phyloP scores from a whole-genome alignment of 2,113 vertebrate species.

The Oophaga pumilio region DNA sequence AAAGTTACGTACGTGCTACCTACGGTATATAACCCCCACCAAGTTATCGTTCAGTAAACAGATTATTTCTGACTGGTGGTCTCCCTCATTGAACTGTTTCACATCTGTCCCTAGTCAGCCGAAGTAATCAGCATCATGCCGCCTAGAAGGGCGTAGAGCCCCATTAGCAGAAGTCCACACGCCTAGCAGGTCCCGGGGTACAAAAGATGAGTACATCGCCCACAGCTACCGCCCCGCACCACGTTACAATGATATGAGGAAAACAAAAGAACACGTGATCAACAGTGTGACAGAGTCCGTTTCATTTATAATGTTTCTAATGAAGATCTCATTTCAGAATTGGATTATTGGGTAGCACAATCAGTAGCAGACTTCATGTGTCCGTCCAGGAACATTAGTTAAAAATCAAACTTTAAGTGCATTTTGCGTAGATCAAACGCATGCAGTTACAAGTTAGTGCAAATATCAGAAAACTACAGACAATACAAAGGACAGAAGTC shows the following conservation, averaged over 20 bases:
- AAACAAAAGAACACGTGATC: neutral
- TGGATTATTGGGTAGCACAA: neutral
- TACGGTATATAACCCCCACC: too few species aligned
- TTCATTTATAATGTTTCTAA: neutral
- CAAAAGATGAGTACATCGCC: too few species aligned
- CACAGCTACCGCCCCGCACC: too few species aligned
- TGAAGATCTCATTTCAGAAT: neutral
- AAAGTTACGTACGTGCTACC: too few species aligned
- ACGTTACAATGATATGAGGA: neutral
- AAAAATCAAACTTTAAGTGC: neutral
- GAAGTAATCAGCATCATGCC: too few species aligned
- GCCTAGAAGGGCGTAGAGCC: too few species aligned
- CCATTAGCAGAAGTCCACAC: too few species aligned
- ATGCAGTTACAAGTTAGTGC: conserved; percentile 36
- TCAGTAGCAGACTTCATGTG: neutral
- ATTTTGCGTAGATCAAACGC: neutral
- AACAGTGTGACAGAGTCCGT: neutral
- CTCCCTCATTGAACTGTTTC: too few species aligned
- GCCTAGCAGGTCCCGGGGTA: too few species aligned
- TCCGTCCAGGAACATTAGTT: neutral
- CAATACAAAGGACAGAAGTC: neutral
- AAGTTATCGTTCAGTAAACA: too few species aligned
- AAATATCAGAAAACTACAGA: neutral
- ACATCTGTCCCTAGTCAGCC: too few species aligned
- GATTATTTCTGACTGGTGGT: too few species aligned